Evolutionary conservation across 2,113 vertebrate genomes (phyloP), one percentile per base, ranked within the genome.

Genomic region (Megalops atlanticus): DNA sequence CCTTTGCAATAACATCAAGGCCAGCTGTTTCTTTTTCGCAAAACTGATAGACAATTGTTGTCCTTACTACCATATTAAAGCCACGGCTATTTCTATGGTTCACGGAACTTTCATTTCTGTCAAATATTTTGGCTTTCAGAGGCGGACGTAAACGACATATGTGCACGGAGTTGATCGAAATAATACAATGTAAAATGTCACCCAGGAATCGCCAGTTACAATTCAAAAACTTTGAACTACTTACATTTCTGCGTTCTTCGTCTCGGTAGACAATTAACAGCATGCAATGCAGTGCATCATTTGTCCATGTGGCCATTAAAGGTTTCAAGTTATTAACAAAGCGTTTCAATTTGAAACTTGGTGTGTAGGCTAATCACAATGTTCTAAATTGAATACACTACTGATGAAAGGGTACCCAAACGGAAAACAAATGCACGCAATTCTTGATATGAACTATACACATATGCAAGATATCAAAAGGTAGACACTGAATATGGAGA

Each of bases 351-450:
- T 12, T 71, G 16, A 71, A 71, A 71, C 69, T 71, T 71, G 31
- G 24, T 8, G 3, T 71, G 18, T 35, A 69, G 31, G 15, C 12
- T 7, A 36, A 36, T 38, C 5, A 38, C 35, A 14, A 21, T 36
- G 1, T 38, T 16, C 15, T 36, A 14, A 78, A 41, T 68, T 38
- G 54, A 40, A 68, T 11, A 68, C 38, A 68, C 54, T n/a, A 41
- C 1, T 27, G 49, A 54, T 39, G 27, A 43, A 54, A 64, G 68
- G 64, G 0, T n/a, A 68, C 24, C 41, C 68, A 14, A 79, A 70
- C 43, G 43, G 36, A 77, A 39, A 45, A 35, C 47, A 52, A 76
- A 35, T 35, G 35, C 36, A 77, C 39, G 36, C 77, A 78, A 79
- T 33, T 31, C 58, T 14, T 58, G 64, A 70, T 43, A 41, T 31